Evolutionary conservation across 2,888 invertebrate genomes (phyloP), one percentile per base, ranked within the genome.

Genomic region (Microctonus brassicae): DNA sequence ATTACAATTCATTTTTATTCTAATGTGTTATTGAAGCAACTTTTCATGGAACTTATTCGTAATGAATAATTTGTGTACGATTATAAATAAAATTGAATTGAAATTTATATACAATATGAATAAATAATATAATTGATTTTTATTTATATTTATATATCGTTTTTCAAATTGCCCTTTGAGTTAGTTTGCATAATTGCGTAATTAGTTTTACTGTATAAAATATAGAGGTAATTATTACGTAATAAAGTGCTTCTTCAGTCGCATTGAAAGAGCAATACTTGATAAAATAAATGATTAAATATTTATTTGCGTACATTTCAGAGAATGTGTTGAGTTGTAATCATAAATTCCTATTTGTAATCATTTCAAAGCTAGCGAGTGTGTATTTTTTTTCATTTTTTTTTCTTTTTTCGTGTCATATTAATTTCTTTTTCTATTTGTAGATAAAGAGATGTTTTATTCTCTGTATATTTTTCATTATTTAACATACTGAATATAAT

Each of bases 171-270:
- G n/a, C n/a, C n/a, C n/a, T n/a, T n/a, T 53, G 69, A 17, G 3
- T 29, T 53, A 66, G 68, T 63, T 42, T 72, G 53, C 24, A 66
- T 74, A 74, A 74, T 74, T 61, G 66, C 72, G 53, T 72, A 71
- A 72, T 72, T 66, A 67, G 61, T 68, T n/a, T n/a, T 22, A 22
- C 52, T 55, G 13, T 39, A 24, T 64, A 58, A 34, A 65, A 64
- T 22, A 39, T 58, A 69, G 60, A 65, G 7, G 53, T 26, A 57
- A 65, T 74, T 74, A 57, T n/a, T n/a, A n/a, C 71, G 72, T 63
- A 72, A 68, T 52, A 42, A 63, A 47, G 24, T 52, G 57, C 61
- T 17, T 24, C 70, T 33, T 55, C 42, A 26, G 20, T 66, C 20
- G 39, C 55, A 24, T 34, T 39, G 53, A 58, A 36, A 20, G 63